These are phyloP conservation scores for Archivesica marissinica DNA, from an alignment of 1,140 invertebrate species.

Conservation along the genomic window DNA sequence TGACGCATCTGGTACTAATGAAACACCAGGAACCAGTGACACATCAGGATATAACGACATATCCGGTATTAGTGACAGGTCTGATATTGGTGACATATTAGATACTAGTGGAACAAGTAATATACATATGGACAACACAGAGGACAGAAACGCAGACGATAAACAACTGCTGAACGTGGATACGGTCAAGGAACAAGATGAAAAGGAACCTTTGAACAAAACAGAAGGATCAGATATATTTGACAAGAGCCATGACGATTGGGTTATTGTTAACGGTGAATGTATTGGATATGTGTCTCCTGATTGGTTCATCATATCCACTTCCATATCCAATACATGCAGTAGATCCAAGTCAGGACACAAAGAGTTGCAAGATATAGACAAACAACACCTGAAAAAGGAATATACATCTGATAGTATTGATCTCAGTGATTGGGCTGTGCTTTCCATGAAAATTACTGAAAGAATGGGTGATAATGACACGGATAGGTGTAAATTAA, in stretches of 20 bases:
- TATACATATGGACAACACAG: no score
- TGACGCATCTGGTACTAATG: no score
- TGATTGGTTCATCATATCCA: not conserved
- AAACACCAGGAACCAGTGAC: no score
- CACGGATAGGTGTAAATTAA: no score
- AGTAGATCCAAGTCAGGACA: not conserved
- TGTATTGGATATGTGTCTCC: not conserved
- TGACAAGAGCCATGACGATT: not conserved
- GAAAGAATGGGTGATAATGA: not conserved
- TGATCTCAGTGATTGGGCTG: conserved; percentile 8
- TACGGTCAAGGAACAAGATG: not conserved
- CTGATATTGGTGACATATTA: no score
- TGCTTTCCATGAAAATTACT: not conserved
- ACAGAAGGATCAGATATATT: not conserved
- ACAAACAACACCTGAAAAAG: not conserved
- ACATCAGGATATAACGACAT: no score
- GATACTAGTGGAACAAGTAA: no score
- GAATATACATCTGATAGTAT: not conserved
- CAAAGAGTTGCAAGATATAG: not conserved
- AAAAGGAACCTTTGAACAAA: no score
- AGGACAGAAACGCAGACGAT: not conserved
- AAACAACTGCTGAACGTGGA: not conserved
- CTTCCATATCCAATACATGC: not conserved
- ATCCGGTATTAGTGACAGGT: no score
- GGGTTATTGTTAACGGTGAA: not conserved